These are phyloP conservation scores for Macaria liturata DNA, from an alignment of 2,888 invertebrate genomes.

Conservation along the genomic window DNA sequence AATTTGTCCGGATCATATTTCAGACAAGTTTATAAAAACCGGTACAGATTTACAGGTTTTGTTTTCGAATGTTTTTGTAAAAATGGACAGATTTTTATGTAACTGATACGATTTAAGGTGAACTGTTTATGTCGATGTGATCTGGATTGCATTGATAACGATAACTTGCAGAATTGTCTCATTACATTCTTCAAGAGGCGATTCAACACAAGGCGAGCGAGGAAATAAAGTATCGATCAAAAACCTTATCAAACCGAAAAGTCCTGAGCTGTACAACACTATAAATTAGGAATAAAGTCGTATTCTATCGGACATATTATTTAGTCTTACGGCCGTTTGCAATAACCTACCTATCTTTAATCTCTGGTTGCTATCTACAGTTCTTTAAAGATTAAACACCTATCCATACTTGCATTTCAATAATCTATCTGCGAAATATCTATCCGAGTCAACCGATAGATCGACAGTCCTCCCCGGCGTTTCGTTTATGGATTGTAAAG, in stretches of 20 bases:
- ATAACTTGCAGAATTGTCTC: slow-evolving; percentile 10
- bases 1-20: slow-evolving; percentile 8
- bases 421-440: no score
- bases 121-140: slow-evolving; percentile 9
- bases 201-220: slow-evolving; percentile 21
- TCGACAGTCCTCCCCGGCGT: no score
- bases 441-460: no score
- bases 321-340: no score
- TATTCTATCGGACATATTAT: slow-evolving; percentile 2
- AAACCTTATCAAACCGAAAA: slow-evolving; percentile 18
- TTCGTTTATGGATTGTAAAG: no score
- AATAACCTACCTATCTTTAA: no score
- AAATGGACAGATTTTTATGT: slow-evolving; percentile 5
- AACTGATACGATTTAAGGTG: slow-evolving; percentile 1
- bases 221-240: slow-evolving; percentile 18
- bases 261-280: slow-evolving; percentile 6
- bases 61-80: background rate
- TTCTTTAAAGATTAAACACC: no score
- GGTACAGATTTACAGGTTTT: slow-evolving; percentile 6
- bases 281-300: slow-evolving; percentile 16
- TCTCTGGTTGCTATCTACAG: no score
- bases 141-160: slow-evolving; percentile 16
- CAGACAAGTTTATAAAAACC: slow-evolving; percentile 6
- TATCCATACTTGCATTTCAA: no score
- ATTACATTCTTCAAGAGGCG: slow-evolving; percentile 11